Evolutionary conservation across 2,113 vertebrate species (phyloP).

Genomic region (Macrotus californicus): DNA sequence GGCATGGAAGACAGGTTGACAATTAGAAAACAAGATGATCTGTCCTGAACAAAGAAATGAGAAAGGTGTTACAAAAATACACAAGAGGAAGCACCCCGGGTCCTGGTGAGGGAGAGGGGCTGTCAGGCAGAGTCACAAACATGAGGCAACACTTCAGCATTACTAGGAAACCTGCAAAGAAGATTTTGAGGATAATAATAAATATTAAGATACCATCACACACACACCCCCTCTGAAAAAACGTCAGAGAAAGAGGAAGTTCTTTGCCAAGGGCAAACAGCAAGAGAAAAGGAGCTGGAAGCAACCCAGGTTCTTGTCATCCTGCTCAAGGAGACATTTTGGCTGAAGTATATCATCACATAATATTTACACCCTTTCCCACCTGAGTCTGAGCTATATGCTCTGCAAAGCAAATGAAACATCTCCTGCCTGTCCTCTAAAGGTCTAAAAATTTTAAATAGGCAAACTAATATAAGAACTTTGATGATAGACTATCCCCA

Average conservation of each 20-base stretch:
- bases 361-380: conserved; percentile 50
- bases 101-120: background rate
- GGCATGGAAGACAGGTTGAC: background rate
- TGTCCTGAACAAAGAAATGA: background rate
- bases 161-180: background rate
- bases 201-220: background rate
- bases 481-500: conserved; percentile 23
- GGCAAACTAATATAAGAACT: conserved; percentile 25
- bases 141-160: background rate
- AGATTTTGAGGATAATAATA: conserved; percentile 1
- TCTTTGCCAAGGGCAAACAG: conserved; percentile 64
- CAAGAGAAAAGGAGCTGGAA: conserved; percentile 48
- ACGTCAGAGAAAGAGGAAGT: conserved; percentile 22
- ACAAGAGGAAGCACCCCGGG: background rate
- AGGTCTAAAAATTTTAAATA: conserved; percentile 54
- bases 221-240: background rate
- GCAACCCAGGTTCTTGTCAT: conserved; percentile 31
- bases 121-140: background rate
- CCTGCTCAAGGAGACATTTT: conserved; percentile 53
- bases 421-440: conserved; percentile 51
- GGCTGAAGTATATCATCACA: conserved; percentile 26
- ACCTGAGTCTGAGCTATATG: conserved; percentile 13
- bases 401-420: conserved; percentile 47
- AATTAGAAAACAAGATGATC: background rate
- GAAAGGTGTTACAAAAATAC: background rate